Base-by-base conservation (phyloP, 2,113 vertebrate species). In the Bos javanicus region DNA sequence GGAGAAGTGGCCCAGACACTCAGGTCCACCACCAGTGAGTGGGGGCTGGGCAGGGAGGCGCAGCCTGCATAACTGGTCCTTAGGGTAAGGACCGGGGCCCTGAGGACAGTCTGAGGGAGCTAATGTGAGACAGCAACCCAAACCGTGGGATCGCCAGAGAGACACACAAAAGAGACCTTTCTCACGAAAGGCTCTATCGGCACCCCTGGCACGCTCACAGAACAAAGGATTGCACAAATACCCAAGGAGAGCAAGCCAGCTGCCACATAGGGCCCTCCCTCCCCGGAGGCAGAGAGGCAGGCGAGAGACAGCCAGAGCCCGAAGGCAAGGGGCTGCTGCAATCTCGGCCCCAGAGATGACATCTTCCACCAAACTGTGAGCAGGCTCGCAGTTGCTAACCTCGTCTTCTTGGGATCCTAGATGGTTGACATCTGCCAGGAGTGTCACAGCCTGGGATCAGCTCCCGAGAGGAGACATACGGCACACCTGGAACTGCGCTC, bases 271-370 rank as follows among this genome's bases (percentile, higher is more conserved):
- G 64, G 33, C 64, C 64, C 17, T 19, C 8, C 64, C 64, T 67
- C 64, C 64, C 64, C 10, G 33, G 33, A 19, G 64, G 64, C 64
- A 36, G 33, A n/a, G 33, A 67, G 64, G 33, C 8, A 19, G 16
- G 64, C 1, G 0, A n/a, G 16, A 17, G 62, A n/a, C 0, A 19
- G 64, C 64, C 33, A 67, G 33, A 67, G 64, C 17, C 0, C 0
- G 33, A 19, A 67, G 64, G 64, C 64, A 67, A n/a, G 64, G 64
- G 16, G 33, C 64, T 67, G 16, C 64, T 10, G 33, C 33, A 19
- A 0, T 67, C 33, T 19, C 19, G 33, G 16, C 33, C 33, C 64
- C 33, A n/a, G 8, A 67, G 33, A 5, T n/a, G 3, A 8, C 64
- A n/a, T 67, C 33, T 36, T 19, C 64, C 64, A 10, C 64, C 33